Evolutionary conservation across 1,140 invertebrate species (phyloP).

Genomic region (Euura lappo): DNA sequence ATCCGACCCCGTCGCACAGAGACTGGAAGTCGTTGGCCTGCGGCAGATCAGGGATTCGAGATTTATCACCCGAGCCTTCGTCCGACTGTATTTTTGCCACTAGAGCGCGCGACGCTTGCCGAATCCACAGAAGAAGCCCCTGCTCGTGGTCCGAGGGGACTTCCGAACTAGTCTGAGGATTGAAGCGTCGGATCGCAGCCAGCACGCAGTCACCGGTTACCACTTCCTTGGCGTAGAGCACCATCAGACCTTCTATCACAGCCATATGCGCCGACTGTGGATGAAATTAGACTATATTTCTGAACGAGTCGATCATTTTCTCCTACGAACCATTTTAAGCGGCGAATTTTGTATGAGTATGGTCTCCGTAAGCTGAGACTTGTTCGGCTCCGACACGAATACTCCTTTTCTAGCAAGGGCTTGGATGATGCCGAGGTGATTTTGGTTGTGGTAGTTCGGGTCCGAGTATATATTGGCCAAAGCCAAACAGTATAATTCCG

Average conservation of each 20-base stretch:
- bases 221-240: constrained; percentile 91
- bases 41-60: constrained; percentile 57
- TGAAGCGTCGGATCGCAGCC: constrained; percentile 81
- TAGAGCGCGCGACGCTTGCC: constrained; percentile 81
- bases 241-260: constrained; percentile 97
- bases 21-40: constrained; percentile 58
- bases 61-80: constrained; percentile 52
- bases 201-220: constrained; percentile 87
- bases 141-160: constrained; percentile 81
- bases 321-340: constrained; percentile 83
- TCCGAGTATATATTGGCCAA: constrained; percentile 96
- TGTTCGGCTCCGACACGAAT: constrained; percentile 82
- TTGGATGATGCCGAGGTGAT: constrained; percentile 93
- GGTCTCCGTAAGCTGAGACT: constrained; percentile 92
- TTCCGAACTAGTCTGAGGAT: constrained; percentile 46
- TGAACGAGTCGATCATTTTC: too few species aligned
- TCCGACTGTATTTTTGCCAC: constrained; percentile 65
- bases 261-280: constrained; percentile 91
- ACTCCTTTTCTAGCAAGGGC: constrained; percentile 91
- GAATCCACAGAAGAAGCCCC: constrained; percentile 90
- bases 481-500: constrained; percentile 95
- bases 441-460: constrained; percentile 93
- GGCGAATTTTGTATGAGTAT: constrained; percentile 95
- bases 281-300: constrained; percentile 36
- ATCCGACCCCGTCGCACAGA: constrained; percentile 89